phyloP scores from a whole-genome alignment of 1,140 invertebrate genomes.

The Halyomorpha halys region DNA sequence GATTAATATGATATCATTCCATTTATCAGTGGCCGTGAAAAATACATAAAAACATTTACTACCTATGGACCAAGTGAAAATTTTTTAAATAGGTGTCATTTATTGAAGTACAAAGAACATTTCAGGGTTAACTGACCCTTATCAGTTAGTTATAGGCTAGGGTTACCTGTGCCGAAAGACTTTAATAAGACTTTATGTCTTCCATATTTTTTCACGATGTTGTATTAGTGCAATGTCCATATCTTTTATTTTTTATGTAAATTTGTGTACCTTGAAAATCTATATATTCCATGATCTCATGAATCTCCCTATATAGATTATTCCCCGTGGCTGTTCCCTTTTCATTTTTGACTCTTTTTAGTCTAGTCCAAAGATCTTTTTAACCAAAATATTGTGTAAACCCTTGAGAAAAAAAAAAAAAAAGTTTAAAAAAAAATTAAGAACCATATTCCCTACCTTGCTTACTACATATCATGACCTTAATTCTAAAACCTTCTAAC shows the following conservation, averaged over 20 bases:
- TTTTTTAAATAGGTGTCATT: slow-evolving; percentile 13
- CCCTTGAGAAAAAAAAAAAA: neutral
- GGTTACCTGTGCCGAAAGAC: slow-evolving; percentile 14
- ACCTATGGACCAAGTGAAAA: slow-evolving; percentile 18
- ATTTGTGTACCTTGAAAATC: slow-evolving; percentile 12
- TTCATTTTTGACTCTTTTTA: neutral
- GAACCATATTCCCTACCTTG: neutral
- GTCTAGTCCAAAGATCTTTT: slow-evolving; percentile 17
- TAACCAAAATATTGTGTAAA: slow-evolving; percentile 7
- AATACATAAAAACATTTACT: slow-evolving; percentile 7
- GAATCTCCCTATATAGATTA: slow-evolving; percentile 15
- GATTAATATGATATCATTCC: slow-evolving; percentile 19
- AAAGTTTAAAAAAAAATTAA: neutral
- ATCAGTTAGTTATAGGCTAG: slow-evolving; percentile 14
- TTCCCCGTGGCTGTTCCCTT: slow-evolving; percentile 7
- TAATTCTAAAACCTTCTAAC: no score
- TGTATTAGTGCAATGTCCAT: slow-evolving; percentile 18
- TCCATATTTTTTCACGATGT: slow-evolving; percentile 18
- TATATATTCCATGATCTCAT: slow-evolving; percentile 18
- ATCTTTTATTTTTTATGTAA: slow-evolving; percentile 18
- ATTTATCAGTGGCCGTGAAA: slow-evolving; percentile 16
- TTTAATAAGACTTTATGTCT: slow-evolving; percentile 15
- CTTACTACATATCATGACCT: neutral
- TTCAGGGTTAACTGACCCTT: slow-evolving; percentile 18
- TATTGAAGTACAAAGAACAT: slow-evolving; percentile 18